Evolutionary conservation across 2,888 invertebrate species (phyloP), one percentile per base, ranked within the genome.

Genomic region (Cantharis lateralis): DNA sequence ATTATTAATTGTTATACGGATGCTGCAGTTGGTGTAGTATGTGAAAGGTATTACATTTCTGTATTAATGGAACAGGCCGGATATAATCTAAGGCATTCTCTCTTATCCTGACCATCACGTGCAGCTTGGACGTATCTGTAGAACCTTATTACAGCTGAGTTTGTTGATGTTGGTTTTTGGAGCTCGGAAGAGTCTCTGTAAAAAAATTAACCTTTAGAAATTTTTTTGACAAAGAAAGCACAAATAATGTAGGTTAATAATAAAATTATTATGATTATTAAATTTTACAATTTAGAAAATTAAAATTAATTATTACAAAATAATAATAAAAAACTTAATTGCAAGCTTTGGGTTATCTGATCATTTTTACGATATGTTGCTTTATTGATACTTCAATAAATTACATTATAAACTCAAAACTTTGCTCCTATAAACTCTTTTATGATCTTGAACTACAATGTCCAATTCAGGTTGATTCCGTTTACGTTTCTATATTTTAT

Each of bases 51-150:
- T 69, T 81, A 82, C 18, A 79, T 70, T 83, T 93, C 93, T n/a
- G 93, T 94, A 83, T 93, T 92, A 72, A 93, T 90, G 72, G 90
- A 90, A 87, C 96, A 96, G 73, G 91, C 87, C 1, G 94, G 92
- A 87, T 95, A 95, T 1, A 92, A 85, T 79, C 89, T 85, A 1
- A 91, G 82, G 83, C 96, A 96, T 84, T 96, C 94, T 80, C 93
- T 93, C 82, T 93, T 92, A 81, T 95, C 95, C 86, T 96, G 95
- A 0, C 96, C 96, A 83, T 95, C 93, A 82, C 95, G 91, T 0
- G 96, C 96, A 0, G 96, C 95, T 85, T 93, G 93, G 4, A 96
- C 92, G 84, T 95, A 95, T 84, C 92, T 91, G 88, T 94, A 94
- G 88, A 95, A 96, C 76, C 93, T 90, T 24, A 93, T 87, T 16